Evolutionary conservation across 2,888 invertebrate genomes (phyloP).

Genomic region (Agrilus biguttatus): DNA sequence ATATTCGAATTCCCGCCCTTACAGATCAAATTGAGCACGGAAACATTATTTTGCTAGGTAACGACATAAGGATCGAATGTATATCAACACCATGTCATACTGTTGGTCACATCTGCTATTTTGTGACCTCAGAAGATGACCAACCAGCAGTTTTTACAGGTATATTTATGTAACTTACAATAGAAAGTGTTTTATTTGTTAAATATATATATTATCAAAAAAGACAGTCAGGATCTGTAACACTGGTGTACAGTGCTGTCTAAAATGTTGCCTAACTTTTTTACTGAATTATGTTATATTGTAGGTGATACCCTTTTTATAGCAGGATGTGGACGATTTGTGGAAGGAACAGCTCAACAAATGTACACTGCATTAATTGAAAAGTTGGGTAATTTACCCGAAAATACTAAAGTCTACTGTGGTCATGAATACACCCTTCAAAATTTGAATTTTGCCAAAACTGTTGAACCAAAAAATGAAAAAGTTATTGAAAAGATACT

Average conservation of each 20-base stretch:
- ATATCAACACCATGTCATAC: slow-evolving; percentile 95
- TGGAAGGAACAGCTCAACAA: slow-evolving; percentile 91
- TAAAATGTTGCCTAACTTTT: too few species aligned
- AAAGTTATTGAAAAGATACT: slow-evolving; percentile 50
- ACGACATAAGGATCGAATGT: slow-evolving; percentile 62
- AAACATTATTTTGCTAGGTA: slow-evolving; percentile 51
- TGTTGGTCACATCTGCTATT: slow-evolving; percentile 89
- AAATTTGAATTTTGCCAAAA: slow-evolving; percentile 76
- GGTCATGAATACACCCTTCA: slow-evolving; percentile 93
- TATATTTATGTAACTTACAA: slow-evolving; percentile 18
- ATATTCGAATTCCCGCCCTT: slow-evolving; percentile 65
- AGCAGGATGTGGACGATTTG: slow-evolving; percentile 93
- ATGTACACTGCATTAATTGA: slow-evolving; percentile 80
- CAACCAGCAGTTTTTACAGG: slow-evolving; percentile 79
- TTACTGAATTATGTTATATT: slow-evolving; percentile 2
- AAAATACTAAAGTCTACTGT: slow-evolving; percentile 82
- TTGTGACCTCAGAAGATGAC: slow-evolving; percentile 43
- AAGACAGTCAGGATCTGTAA: too few species aligned
- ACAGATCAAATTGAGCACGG: slow-evolving; percentile 64
- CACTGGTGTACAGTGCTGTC: too few species aligned
- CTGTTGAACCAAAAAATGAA: slow-evolving; percentile 74
- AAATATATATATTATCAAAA: too few species aligned
- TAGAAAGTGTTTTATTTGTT: too few species aligned
- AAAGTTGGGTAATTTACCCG: slow-evolving; percentile 66
- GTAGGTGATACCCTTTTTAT: slow-evolving; percentile 91